Evolutionary conservation across 1,140 invertebrate species (phyloP).

Genomic region (Drosophila aff.): DNA sequence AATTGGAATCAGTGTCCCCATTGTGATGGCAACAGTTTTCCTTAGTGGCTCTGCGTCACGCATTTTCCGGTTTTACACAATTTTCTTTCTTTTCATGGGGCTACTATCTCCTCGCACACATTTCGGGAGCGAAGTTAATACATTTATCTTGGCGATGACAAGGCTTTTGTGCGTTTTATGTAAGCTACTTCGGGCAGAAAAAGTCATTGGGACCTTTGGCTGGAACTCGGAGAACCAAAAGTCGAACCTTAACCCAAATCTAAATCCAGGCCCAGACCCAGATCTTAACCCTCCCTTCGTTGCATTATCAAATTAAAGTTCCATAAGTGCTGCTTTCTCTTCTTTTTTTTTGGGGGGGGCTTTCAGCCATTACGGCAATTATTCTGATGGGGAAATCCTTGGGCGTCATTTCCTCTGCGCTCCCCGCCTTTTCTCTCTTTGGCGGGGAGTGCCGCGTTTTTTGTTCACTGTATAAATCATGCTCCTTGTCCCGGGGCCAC

Average conservation of each 20-base stretch:
- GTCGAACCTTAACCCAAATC: conserved; percentile 11
- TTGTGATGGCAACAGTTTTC: conserved; percentile 34
- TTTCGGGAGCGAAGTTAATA: conserved; percentile 44
- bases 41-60: conserved; percentile 15
- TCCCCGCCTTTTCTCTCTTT: background rate
- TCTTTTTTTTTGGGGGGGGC: background rate
- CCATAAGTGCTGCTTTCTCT: conserved; percentile 15
- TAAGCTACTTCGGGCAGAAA: conserved; percentile 24
- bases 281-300: background rate
- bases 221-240: conserved; percentile 15
- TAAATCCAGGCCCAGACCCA: background rate
- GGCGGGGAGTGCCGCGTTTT: conserved; percentile 17
- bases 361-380: conserved; percentile 44
- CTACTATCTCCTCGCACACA: conserved; percentile 7
- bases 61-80: conserved; percentile 58
- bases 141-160: conserved; percentile 80
- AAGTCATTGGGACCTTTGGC: conserved; percentile 36
- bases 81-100: conserved; percentile 70
- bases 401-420: conserved; percentile 21
- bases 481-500: conserved; percentile 28
- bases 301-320: conserved; percentile 53
- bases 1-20: conserved; percentile 30
- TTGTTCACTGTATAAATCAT: conserved; percentile 42
- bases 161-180: conserved; percentile 56
- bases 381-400: conserved; percentile 33